Evolutionary conservation across 2,797 vertebrate genomes (phyloP), one percentile per base, ranked within the genome.

Genomic region (Clarias platycephalus): DNA sequence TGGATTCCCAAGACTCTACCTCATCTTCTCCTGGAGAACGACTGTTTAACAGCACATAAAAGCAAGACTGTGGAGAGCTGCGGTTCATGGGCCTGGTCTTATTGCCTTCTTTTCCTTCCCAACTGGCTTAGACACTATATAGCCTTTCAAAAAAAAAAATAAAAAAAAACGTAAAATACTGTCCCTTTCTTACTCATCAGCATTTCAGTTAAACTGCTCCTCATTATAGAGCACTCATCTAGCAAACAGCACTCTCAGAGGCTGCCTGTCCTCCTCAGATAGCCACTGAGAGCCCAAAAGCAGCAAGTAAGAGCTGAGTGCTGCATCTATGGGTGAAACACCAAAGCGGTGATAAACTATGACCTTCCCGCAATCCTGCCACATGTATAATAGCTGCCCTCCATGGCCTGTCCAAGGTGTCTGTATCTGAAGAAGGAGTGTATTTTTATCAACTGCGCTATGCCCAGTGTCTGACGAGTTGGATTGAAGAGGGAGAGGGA

Each of bases 381-480:
- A 77, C 87, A 86, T 88, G 89, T 88, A 92, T 94, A 93, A 95
- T 94, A 93, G 93, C 89, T 83, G 91, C 88, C 88, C 91, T 92
- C 85, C 91, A 89, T 87, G 82, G 90, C 88, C 90, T 92, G 90
- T 92, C 77, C 88, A 90, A 94, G 93, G 93, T 94, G 93, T 94
- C 89, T 91, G 90, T 89, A 88, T 91, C 87, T 92, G 90, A 10
- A 82, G 77, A 93, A 93, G 93, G 91, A 92, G 91, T 84, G 88
- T 93, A 93, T 94, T 94, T 93, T 94, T 94, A 93, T 90, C 92
- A 90, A 85, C 82, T 88, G 83, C 84, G 24, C 84, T n/a, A 81
- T 87, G 81, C 84, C 90, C 75, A 67, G 86, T 84, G 88, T 91
- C 91, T 85, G 91, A 91, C 86, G 88, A 88, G 90, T 85, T 86